phyloP scores from a whole-genome alignment of 2,113 vertebrate species.

The Sminthopsis crassicaudata region DNA sequence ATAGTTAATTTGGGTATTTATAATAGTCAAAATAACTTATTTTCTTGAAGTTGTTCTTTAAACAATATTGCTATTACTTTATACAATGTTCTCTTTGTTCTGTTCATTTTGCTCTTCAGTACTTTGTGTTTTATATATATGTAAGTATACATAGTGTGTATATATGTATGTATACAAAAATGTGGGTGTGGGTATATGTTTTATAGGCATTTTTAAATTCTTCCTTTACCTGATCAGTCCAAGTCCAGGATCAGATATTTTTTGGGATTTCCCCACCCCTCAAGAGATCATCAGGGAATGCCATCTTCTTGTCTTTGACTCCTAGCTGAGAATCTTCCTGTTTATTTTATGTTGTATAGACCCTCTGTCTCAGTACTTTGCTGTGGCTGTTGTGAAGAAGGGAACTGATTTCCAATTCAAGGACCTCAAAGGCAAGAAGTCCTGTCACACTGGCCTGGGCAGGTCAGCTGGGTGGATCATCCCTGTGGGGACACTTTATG shows the following conservation, averaged over 20 bases:
- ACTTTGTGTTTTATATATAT: background rate
- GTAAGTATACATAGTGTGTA: background rate
- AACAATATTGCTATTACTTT: background rate
- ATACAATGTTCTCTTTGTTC: background rate
- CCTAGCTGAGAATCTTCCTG: background rate
- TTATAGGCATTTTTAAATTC: background rate
- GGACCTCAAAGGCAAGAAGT: conserved; percentile 83
- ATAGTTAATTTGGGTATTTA: background rate
- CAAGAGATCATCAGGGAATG: background rate
- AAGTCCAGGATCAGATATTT: background rate
- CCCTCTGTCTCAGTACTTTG: conserved; percentile 86
- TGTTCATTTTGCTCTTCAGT: background rate
- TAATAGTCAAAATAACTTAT: background rate
- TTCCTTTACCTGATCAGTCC: background rate
- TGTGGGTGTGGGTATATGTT: background rate
- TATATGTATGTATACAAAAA: too few species aligned
- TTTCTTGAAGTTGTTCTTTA: background rate
- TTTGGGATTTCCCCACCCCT: background rate
- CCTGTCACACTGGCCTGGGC: conserved; percentile 91
- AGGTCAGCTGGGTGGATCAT: conserved; percentile 91
- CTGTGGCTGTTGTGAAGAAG: conserved; percentile 90
- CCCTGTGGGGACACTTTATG: conserved; percentile 87
- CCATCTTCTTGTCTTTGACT: background rate
- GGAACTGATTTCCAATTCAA: conserved; percentile 77
- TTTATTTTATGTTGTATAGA: conserved; percentile 70